Evolutionary conservation across 2,113 vertebrate genomes (phyloP).

Genomic region (Campylomormyrus numenius): DNA sequence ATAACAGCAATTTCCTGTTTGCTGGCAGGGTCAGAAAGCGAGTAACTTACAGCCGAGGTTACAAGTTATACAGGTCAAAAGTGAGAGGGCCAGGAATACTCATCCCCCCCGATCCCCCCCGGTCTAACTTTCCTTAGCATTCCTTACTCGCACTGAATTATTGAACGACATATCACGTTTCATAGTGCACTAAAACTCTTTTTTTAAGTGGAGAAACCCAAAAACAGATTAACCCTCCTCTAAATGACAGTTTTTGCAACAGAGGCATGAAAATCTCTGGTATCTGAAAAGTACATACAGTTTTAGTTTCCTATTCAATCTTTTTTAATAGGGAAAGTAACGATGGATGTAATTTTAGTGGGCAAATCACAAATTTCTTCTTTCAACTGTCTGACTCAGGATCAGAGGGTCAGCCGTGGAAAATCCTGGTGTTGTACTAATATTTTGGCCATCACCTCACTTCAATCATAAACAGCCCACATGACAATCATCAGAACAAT

Average conservation of each 20-base stretch:
- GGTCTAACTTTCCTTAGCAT: not conserved
- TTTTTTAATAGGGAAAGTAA: not conserved
- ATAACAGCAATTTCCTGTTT: conserved; percentile 35
- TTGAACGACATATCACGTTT: not conserved
- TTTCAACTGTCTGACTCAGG: not conserved
- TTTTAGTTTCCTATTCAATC: not conserved
- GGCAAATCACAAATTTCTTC: not conserved
- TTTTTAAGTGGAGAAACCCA: not conserved
- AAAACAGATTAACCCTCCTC: not conserved
- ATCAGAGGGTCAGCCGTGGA: not conserved
- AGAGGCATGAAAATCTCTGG: not conserved
- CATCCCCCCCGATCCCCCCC: not conserved
- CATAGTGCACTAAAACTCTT: not conserved
- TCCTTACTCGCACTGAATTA: not conserved
- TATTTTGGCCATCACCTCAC: not conserved
- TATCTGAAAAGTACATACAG: not conserved
- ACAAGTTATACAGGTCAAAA: not conserved
- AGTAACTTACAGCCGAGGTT: not conserved
- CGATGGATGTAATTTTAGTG: too few relatives aligned
- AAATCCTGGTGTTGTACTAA: not conserved
- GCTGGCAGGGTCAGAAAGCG: not conserved
- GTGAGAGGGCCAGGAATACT: not conserved
- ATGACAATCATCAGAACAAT: not conserved
- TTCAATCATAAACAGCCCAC: not conserved
- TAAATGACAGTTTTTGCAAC: not conserved